Evolutionary conservation across 2,797 vertebrate species (phyloP), one percentile per base, ranked within the genome.

Genomic region (Trachurus trachurus): DNA sequence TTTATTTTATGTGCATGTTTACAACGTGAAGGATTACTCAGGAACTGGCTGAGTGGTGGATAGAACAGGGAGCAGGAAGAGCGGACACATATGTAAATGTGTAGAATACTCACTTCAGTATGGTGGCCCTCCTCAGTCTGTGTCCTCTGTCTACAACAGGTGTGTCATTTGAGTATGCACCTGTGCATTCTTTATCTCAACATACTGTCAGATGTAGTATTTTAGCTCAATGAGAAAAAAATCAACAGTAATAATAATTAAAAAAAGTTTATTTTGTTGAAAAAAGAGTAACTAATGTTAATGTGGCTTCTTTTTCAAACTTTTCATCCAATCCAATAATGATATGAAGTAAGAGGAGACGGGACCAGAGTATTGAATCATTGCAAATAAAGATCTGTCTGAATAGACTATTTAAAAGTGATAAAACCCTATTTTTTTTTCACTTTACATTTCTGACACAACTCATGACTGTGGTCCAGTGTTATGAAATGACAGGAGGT

Each of bases 81-180:
- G 12, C 11, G 39, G 8, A 26, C 17, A 45, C 16, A 49, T 19
- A 5, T n/a, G 16, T 29, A 3, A 59, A 49, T 19, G 8, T n/a
- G n/a, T 29, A 3, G 45, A 53, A 34, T 17, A 37, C 29, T 15
- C 29, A 16, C 49, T 16, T 63, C 37, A 56, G 17, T 22, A 2
- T 9, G 47, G 71, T 79, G 76, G 72, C 76, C 79, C 75, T 67
- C 45, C 12, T 71, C 42, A 53, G 31, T 67, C 31, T 68, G 72
- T 76, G 73, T 74, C 69, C 73, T 76, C 31, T 56, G 63, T 59
- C 39, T n/a, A 1, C 39, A 64, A 15, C 9, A 39, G 45, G 21
- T 37, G 34, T 37, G 34, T 37, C 34, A 37, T 37, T 37, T 1
- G 26, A 26, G 26, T 26, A 26, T 26, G 34, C 34, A 37, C 34